These are phyloP conservation scores for Stenchaetothrips biformis DNA, from an alignment of 2,888 invertebrate genomes.

Conservation along the genomic window DNA sequence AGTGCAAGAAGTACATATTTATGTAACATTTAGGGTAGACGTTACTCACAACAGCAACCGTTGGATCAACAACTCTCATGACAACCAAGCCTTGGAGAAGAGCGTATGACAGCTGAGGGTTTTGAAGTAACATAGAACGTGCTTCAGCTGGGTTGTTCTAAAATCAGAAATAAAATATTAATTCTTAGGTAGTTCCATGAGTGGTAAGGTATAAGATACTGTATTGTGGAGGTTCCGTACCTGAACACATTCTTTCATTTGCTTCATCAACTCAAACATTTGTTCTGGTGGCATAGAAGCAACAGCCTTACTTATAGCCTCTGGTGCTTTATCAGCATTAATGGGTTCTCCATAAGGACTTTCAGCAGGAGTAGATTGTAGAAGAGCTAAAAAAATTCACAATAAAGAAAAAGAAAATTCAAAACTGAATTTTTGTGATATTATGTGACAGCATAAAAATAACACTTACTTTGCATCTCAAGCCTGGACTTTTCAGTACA, in stretches of 20 bases:
- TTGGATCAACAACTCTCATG: slow-evolving; percentile 97
- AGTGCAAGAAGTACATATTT: slow-evolving; percentile 28
- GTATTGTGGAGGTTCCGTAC: slow-evolving; percentile 45
- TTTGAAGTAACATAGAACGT: slow-evolving; percentile 91
- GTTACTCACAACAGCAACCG: slow-evolving; percentile 74
- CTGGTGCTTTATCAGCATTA: slow-evolving; percentile 93
- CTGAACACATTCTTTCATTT: slow-evolving; percentile 92
- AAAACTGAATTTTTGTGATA: slow-evolving; percentile 18
- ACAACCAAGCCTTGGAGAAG: slow-evolving; percentile 95
- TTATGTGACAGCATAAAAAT: slow-evolving; percentile 18
- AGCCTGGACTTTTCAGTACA: slow-evolving; percentile 90
- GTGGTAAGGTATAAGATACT: neutral
- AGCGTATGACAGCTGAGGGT: slow-evolving; percentile 97
- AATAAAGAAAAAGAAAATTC: slow-evolving; percentile 13
- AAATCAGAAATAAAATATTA: slow-evolving; percentile 29
- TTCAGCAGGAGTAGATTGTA: slow-evolving; percentile 67
- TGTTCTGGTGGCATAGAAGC: slow-evolving; percentile 98
- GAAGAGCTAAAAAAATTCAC: slow-evolving; percentile 38
- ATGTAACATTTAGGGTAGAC: slow-evolving; percentile 26
- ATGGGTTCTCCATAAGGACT: slow-evolving; percentile 91
- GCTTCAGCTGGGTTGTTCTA: slow-evolving; percentile 95
- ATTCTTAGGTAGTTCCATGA: neutral
- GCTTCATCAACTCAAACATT: slow-evolving; percentile 99
- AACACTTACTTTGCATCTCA: slow-evolving; percentile 85
- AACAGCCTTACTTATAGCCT: slow-evolving; percentile 94